phyloP scores from a whole-genome alignment of 2,113 vertebrate species.

The Trachemys scripta region DNA sequence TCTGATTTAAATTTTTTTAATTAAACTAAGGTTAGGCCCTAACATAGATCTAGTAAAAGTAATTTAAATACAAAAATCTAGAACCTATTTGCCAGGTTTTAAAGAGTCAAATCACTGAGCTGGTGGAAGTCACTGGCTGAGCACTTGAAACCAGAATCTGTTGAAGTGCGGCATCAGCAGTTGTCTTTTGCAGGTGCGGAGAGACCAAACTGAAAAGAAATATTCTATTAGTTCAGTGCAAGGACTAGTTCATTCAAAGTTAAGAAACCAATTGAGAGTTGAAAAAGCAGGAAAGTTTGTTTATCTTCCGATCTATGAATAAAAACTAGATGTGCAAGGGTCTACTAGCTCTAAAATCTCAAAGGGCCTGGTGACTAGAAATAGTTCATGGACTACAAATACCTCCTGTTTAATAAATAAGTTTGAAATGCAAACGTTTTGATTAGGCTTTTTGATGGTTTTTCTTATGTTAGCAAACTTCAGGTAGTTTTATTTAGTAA shows the following conservation, averaged over 20 bases:
- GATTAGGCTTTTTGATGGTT: too few species aligned
- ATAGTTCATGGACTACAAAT: background rate
- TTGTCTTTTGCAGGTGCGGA: background rate
- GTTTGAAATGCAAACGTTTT: background rate
- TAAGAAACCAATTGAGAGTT: background rate
- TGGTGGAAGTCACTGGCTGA: background rate
- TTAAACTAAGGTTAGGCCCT: background rate
- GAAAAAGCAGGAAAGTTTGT: background rate
- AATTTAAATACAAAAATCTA: background rate
- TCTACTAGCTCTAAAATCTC: background rate
- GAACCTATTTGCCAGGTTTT: background rate
- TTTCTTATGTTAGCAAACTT: background rate
- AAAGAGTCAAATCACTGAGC: background rate
- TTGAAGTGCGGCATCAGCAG: background rate
- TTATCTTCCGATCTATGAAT: background rate
- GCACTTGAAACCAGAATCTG: background rate
- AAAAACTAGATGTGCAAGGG: background rate
- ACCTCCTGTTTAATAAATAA: background rate
- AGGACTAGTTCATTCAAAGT: background rate
- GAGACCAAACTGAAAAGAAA: background rate
- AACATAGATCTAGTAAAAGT: background rate
- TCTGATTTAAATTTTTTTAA: background rate
- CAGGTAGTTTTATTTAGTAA: background rate
- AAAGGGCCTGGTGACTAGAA: background rate
- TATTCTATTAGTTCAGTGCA: background rate